Percentiles rank a stretch among this genome's conserved stretches.
Evolutionary conservation across 2,113 vertebrate species (phyloP).

Genomic region (Narcine bancroftii): DNA sequence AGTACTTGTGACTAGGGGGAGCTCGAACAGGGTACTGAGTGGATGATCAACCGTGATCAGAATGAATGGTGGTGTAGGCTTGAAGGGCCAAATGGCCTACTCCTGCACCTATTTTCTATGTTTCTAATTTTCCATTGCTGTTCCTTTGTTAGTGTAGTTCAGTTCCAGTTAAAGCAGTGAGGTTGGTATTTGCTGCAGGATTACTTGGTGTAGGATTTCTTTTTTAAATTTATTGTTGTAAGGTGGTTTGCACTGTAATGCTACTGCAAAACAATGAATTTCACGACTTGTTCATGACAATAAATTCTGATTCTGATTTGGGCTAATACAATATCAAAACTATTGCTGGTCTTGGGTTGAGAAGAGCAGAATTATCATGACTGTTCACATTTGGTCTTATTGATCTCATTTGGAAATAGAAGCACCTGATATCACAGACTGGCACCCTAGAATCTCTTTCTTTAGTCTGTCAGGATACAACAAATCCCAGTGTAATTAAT

Average conservation of each 20-base stretch:
- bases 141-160: not conserved
- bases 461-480: not conserved
- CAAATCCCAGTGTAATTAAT: not conserved
- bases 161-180: not conserved
- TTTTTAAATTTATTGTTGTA: too few species aligned
- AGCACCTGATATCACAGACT: not conserved
- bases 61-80: too few species aligned
- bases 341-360: not conserved
- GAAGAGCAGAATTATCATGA: not conserved
- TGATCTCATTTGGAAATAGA: not conserved
- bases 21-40: too few species aligned
- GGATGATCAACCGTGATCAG: too few species aligned
- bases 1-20: too few species aligned
- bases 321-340: not conserved
- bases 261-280: too few species aligned
- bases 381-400: not conserved
- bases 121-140: too few species aligned
- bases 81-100: too few species aligned
- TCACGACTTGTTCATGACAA: too few species aligned
- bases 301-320: not conserved
- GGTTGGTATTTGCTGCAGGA: not conserved
- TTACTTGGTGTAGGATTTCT: too few species aligned
- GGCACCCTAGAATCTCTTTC: not conserved
- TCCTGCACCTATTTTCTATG: too few species aligned
- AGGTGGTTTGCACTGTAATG: too few species aligned